These are phyloP conservation scores for Corythornis madagascariensis DNA, from an alignment of 2,113 vertebrate species.

Conservation along the genomic window DNA sequence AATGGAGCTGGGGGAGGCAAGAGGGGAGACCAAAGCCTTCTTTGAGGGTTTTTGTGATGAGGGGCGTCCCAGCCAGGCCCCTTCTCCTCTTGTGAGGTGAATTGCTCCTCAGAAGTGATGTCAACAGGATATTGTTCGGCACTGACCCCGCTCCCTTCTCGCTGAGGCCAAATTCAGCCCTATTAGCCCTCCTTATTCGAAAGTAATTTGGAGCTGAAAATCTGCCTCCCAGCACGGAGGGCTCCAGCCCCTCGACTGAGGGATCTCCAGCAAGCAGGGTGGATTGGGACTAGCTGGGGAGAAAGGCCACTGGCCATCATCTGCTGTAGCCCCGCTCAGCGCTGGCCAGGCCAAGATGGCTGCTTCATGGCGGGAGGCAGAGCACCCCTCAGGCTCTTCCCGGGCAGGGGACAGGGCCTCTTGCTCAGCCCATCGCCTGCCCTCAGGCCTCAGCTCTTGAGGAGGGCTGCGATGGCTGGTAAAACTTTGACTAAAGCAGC, in stretches of 20 bases:
- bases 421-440: slow-evolving; percentile 65
- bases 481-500: slow-evolving; percentile 79
- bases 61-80: not conserved
- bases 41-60: not conserved
- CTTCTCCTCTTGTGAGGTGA: not conserved
- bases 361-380: slow-evolving; percentile 55
- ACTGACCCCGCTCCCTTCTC: slow-evolving; percentile 72
- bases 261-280: slow-evolving; percentile 4
- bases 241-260: slow-evolving; percentile 52
- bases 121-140: slow-evolving; percentile 72
- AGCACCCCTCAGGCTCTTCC: slow-evolving; percentile 64
- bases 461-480: slow-evolving; percentile 78
- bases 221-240: slow-evolving; percentile 38
- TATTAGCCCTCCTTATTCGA: slow-evolving; percentile 82
- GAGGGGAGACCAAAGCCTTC: not conserved
- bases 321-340: slow-evolving; percentile 68
- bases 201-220: slow-evolving; percentile 77
- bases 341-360: slow-evolving; percentile 56
- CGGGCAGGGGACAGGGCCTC: slow-evolving; percentile 61
- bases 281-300: not conserved
- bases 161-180: slow-evolving; percentile 75
- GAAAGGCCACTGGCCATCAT: slow-evolving; percentile 61
- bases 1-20: not conserved
- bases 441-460: slow-evolving; percentile 69
- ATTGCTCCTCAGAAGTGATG: slow-evolving; percentile 67